A percentile compares a stretch with the other conserved stretches of the same genome.
Conservation (phyloP, 2,888 invertebrate species). For the Tridacna gigas region DNA sequence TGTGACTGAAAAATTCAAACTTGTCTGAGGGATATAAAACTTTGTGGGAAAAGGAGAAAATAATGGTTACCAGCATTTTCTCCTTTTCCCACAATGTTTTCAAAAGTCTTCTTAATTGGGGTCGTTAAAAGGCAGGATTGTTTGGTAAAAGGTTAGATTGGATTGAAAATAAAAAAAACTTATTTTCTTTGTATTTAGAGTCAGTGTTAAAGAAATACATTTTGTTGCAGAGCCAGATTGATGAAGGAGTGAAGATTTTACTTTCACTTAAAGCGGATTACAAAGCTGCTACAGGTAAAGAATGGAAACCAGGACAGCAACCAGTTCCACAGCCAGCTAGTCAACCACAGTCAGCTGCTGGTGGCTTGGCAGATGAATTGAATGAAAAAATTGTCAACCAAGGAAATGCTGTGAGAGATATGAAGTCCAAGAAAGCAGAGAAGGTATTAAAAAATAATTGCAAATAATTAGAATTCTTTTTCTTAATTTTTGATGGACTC, state of each 20-base stretch:
- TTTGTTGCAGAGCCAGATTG: slow-evolving; percentile 82
- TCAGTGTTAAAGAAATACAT: too few relatives aligned
- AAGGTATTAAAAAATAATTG: slow-evolving; percentile 85
- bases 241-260: slow-evolving; percentile 87
- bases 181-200: too few relatives aligned
- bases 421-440: slow-evolving; percentile 89
- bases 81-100: neutral
- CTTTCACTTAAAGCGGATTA: slow-evolving; percentile 91
- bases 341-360: slow-evolving; percentile 26
- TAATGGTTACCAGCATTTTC: neutral
- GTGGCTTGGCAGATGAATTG: slow-evolving; percentile 67
- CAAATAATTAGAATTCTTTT: neutral
- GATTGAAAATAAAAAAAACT: too few relatives aligned
- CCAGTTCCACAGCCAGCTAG: slow-evolving; percentile 16
- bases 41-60: neutral
- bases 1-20: too few relatives aligned
- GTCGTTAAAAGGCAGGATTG: too few relatives aligned
- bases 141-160: too few relatives aligned
- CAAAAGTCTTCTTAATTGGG: too few relatives aligned
- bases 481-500: neutral
- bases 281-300: slow-evolving; percentile 89
- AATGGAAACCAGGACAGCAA: slow-evolving; percentile 87
- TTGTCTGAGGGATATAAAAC: too few relatives aligned
- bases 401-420: slow-evolving; percentile 90
- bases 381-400: slow-evolving; percentile 86